Evolutionary conservation across 2,797 vertebrate genomes (phyloP).

Genomic region (Tolypeutes matacus): DNA sequence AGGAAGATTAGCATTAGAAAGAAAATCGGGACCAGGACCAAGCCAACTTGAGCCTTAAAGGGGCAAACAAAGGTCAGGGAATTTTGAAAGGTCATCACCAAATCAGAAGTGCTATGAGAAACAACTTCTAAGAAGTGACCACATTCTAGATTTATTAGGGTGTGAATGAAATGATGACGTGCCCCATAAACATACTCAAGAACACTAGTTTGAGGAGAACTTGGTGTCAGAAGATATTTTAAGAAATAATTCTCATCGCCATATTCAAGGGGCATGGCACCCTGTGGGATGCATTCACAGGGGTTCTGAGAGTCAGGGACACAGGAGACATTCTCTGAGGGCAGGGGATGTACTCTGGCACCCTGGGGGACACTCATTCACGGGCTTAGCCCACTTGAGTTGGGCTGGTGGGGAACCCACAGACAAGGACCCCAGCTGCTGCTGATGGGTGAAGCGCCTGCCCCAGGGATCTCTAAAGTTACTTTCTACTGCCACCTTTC

Average conservation of each 20-base stretch:
- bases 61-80: background rate
- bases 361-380: background rate
- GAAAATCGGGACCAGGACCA: background rate
- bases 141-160: background rate
- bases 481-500: background rate
- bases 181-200: background rate
- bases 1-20: background rate
- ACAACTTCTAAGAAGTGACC: background rate
- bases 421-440: no score
- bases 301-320: background rate
- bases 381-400: background rate
- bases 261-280: background rate
- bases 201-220: background rate
- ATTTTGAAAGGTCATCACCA: background rate
- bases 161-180: background rate
- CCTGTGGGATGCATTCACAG: background rate
- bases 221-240: background rate
- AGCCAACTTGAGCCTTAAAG: background rate
- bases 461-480: background rate
- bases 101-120: background rate
- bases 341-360: background rate
- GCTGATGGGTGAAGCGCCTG: background rate
- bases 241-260: background rate
- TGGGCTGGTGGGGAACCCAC: background rate
- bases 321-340: background rate